Evolutionary conservation across 1,140 invertebrate genomes (phyloP).

Genomic region (Calliopsis andreniformis): DNA sequence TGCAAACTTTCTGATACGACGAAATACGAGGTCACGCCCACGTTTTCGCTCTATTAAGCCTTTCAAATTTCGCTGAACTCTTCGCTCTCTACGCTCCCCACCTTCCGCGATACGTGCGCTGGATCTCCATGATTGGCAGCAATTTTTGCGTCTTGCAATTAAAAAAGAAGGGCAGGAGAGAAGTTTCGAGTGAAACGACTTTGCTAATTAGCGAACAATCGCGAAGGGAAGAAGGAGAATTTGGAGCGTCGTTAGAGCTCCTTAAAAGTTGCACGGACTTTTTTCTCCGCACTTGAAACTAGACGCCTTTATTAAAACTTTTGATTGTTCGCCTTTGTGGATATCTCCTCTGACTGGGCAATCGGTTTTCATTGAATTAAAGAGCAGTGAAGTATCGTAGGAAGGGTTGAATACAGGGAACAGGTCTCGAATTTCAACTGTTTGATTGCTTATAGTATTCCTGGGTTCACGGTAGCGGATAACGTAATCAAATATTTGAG

Average conservation of each 20-base stretch:
- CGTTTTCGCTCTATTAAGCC: constrained; percentile 11
- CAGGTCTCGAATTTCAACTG: not conserved
- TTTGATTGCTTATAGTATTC: too few species aligned
- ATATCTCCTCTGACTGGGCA: not conserved
- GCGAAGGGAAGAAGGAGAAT: constrained; percentile 2
- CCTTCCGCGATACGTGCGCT: not conserved
- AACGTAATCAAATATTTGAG: too few species aligned
- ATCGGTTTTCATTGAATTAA: not conserved
- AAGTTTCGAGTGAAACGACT: constrained; percentile 25
- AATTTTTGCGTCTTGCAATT: constrained; percentile 6
- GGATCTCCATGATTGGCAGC: constrained; percentile 3
- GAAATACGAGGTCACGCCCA: not conserved
- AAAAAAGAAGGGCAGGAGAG: not conserved
- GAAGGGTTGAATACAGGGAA: too few species aligned
- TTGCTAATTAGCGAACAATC: constrained; percentile 47
- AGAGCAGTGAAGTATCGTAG: not conserved
- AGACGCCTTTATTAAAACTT: constrained; percentile 32
- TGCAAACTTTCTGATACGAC: too few species aligned
- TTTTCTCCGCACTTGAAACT: not conserved
- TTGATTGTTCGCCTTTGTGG: not conserved
- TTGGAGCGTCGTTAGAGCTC: constrained; percentile 3
- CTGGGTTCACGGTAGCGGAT: too few species aligned
- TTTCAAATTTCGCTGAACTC: not conserved
- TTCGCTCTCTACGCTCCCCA: not conserved
- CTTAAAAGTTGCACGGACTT: constrained; percentile 17